phyloP scores from a whole-genome alignment of 2,888 invertebrate species.

The Melieria omissa region DNA sequence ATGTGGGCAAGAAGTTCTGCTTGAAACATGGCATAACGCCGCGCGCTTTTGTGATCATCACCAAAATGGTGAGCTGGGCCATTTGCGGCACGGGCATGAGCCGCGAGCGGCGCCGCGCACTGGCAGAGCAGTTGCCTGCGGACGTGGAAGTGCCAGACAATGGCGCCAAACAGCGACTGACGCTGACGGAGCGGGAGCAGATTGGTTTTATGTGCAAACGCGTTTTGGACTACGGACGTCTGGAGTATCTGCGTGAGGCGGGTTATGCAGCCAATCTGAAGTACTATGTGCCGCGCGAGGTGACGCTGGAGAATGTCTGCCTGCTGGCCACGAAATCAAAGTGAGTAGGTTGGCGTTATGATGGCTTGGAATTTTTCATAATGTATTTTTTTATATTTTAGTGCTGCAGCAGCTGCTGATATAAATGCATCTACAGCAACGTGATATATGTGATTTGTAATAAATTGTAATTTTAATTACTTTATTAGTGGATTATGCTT shows the following conservation, averaged over 20 bases:
- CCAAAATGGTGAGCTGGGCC: slow-evolving; percentile 89
- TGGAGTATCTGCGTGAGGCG: slow-evolving; percentile 71
- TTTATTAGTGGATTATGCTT: too few species aligned
- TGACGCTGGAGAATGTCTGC: slow-evolving; percentile 84
- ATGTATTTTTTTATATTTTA: too few species aligned
- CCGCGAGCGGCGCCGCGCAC: slow-evolving; percentile 66
- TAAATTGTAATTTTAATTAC: too few species aligned
- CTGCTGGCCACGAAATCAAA: slow-evolving; percentile 69
- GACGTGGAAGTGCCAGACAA: slow-evolving; percentile 31
- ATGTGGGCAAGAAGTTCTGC: slow-evolving; percentile 76
- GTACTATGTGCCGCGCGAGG: slow-evolving; percentile 73
- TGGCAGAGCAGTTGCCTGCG: slow-evolving; percentile 47
- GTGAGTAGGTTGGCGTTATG: background rate
- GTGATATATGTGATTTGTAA: too few species aligned
- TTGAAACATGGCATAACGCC: slow-evolving; percentile 69
- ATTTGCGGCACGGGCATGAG: slow-evolving; percentile 81
- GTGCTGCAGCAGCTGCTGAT: too few species aligned
- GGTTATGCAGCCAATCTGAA: slow-evolving; percentile 74
- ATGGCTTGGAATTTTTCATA: too few species aligned
- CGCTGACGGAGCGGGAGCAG: slow-evolving; percentile 69
- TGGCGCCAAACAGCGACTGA: slow-evolving; percentile 50
- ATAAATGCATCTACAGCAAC: too few species aligned
- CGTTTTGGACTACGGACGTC: slow-evolving; percentile 81
- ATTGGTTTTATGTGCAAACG: slow-evolving; percentile 81
- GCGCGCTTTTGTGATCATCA: slow-evolving; percentile 79